A percentile compares a stretch with the other conserved stretches of the same genome.
phyloP scores from a whole-genome alignment of 2,113 vertebrate species.

The Planiliza haematocheilus region DNA sequence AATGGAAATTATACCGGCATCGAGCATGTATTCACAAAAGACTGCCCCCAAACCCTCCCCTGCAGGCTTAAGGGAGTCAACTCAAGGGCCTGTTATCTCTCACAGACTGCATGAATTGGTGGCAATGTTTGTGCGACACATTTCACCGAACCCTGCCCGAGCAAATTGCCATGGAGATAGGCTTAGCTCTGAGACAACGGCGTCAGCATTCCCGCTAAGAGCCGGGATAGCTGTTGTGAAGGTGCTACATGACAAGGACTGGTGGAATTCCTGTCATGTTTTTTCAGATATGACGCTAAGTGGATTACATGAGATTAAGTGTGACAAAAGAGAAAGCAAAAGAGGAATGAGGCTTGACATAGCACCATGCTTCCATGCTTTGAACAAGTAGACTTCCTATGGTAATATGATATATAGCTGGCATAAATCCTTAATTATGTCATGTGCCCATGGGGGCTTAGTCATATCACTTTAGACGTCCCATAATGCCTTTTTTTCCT shows the following conservation, averaged over 20 bases:
- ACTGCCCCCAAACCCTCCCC: constrained; percentile 15
- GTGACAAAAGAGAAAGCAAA: constrained; percentile 73
- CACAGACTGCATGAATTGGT: constrained; percentile 46
- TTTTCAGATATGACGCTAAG: constrained; percentile 80
- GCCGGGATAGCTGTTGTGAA: constrained; percentile 46
- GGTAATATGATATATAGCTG: constrained; percentile 68
- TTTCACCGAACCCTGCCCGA: constrained; percentile 56
- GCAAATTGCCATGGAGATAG: constrained; percentile 62
- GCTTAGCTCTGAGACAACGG: constrained; percentile 60
- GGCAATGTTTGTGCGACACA: constrained; percentile 54
- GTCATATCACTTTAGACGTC: constrained; percentile 67
- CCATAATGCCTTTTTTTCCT: constrained; percentile 50
- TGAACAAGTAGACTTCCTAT: constrained; percentile 57
- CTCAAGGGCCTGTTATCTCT: constrained; percentile 55
- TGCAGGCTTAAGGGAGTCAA: constrained; percentile 46
- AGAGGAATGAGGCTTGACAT: constrained; percentile 69
- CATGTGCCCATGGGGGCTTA: constrained; percentile 55
- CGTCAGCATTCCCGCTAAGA: constrained; percentile 43
- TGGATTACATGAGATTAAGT: constrained; percentile 84
- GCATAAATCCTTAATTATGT: constrained; percentile 77
- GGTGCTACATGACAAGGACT: constrained; percentile 59
- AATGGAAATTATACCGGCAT: constrained; percentile 57
- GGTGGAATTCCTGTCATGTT: constrained; percentile 73
- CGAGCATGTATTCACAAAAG: constrained; percentile 58
- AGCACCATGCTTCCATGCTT: constrained; percentile 48